Conservation (phyloP, 2,113 vertebrate genomes). For the Arvicanthis niloticus region DNA sequence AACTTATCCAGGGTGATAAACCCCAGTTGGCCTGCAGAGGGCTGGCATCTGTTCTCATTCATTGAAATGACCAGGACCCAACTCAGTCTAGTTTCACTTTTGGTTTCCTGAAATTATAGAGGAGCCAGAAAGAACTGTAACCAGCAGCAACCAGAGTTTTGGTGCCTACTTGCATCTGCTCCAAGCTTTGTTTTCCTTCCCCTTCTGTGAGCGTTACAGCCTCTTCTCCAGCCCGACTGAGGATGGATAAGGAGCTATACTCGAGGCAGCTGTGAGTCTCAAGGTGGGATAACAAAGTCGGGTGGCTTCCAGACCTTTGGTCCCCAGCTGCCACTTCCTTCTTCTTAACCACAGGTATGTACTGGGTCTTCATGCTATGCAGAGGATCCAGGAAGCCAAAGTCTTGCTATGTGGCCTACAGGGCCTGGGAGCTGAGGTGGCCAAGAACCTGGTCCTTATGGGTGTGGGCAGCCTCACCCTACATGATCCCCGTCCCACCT, state of each 20-base stretch:
- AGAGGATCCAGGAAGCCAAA: conserved; percentile 83
- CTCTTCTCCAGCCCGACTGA: neutral
- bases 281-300: neutral
- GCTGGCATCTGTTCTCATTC: neutral
- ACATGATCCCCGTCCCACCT: conserved; percentile 87
- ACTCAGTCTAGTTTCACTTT: conserved; percentile 69
- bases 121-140: neutral
- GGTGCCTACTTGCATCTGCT: neutral
- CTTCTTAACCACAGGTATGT: conserved; percentile 88
- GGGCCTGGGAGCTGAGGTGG: conserved; percentile 93
- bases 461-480: conserved; percentile 93
- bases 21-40: neutral
- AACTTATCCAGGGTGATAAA: neutral
- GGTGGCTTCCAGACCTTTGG: neutral
- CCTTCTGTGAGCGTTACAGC: neutral
- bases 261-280: conserved; percentile 92
- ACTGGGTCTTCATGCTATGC: conserved; percentile 89
- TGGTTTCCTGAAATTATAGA: conserved; percentile 34
- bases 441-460: conserved; percentile 92
- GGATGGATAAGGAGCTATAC: conserved; percentile 86
- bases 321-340: neutral
- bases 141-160: neutral
- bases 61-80: neutral
- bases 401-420: conserved; percentile 93
- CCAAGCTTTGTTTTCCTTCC: neutral